Evolutionary conservation across 1,140 invertebrate genomes (phyloP).

Genomic region (Zaprionus kolodkinae): DNA sequence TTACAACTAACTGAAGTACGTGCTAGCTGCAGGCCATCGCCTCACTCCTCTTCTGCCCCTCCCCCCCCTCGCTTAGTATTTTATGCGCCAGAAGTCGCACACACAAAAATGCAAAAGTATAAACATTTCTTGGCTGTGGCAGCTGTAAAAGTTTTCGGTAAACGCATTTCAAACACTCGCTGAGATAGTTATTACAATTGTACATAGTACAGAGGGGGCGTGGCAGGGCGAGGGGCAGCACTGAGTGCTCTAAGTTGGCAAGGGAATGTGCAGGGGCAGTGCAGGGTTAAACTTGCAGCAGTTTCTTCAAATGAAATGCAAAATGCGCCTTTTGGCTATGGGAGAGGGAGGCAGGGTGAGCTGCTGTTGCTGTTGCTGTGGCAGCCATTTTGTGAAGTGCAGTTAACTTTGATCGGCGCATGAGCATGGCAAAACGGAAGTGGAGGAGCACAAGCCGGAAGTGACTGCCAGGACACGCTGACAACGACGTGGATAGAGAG

Average conservation of each 20-base stretch:
- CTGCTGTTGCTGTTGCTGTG: constrained; percentile 52
- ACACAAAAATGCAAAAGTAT: constrained; percentile 57
- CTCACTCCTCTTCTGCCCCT: not conserved
- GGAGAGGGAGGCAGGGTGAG: too few species aligned
- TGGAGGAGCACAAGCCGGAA: constrained; percentile 58
- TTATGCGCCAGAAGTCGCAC: constrained; percentile 44
- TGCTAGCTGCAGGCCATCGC: constrained; percentile 15
- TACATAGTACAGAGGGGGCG: constrained; percentile 41
- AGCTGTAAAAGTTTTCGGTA: constrained; percentile 77
- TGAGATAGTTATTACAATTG: constrained; percentile 80
- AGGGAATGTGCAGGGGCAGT: not conserved
- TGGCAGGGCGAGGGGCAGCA: constrained; percentile 6
- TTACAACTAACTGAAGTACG: constrained; percentile 53
- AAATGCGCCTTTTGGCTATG: constrained; percentile 45
- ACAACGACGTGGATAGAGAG: constrained; percentile 16
- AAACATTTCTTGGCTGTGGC: constrained; percentile 75
- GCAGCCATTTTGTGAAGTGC: constrained; percentile 73
- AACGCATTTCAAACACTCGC: constrained; percentile 83
- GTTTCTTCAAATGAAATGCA: constrained; percentile 76
- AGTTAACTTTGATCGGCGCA: constrained; percentile 74
- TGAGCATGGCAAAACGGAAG: constrained; percentile 50
- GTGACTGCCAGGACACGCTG: constrained; percentile 48
- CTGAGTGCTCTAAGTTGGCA: constrained; percentile 8
- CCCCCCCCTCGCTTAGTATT: constrained; percentile 2
- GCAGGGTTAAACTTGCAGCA: constrained; percentile 59